Conservation (phyloP, 1,140 invertebrate species). For the Drosophila busckii region DNA sequence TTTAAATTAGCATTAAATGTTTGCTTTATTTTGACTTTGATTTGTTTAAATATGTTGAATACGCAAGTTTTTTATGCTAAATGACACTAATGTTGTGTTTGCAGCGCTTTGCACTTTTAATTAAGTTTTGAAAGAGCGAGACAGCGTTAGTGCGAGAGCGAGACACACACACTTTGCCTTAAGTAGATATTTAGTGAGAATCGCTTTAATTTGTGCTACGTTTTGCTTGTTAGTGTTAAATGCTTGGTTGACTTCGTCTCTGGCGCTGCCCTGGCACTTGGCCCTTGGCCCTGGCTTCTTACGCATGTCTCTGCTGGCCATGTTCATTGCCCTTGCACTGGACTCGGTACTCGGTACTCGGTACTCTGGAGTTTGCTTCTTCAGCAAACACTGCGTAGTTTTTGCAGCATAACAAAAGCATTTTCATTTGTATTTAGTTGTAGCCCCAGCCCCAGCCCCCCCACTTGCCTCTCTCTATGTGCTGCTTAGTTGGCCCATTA, state of each 20-base stretch:
- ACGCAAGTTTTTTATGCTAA: too few relatives aligned
- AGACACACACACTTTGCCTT: constrained; percentile 1
- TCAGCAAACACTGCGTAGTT: constrained; percentile 40
- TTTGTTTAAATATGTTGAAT: too few relatives aligned
- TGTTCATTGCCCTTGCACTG: neutral
- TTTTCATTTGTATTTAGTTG: constrained; percentile 75
- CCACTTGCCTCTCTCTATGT: neutral
- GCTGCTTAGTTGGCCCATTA: constrained; percentile 34
- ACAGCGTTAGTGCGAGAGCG: too few relatives aligned
- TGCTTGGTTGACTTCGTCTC: constrained; percentile 12
- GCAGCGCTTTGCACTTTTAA: too few relatives aligned
- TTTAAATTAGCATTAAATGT: too few relatives aligned
- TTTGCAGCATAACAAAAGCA: constrained; percentile 66
- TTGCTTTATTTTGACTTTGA: too few relatives aligned
- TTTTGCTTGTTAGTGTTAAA: constrained; percentile 65
- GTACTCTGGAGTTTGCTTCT: constrained; percentile 1
- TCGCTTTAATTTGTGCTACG: constrained; percentile 71
- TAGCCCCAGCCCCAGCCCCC: neutral
- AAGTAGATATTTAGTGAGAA: constrained; percentile 70
- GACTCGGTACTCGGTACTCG: neutral
- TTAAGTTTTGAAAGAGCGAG: too few relatives aligned
- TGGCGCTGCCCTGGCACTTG: neutral
- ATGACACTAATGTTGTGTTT: too few relatives aligned
- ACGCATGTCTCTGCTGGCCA: neutral
- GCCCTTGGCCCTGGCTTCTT: neutral